A percentile compares a stretch with the other conserved stretches of the same genome.
These are phyloP conservation scores for Metallyticus violacea DNA, from an alignment of 2,888 invertebrate species.

Conservation along the genomic window DNA sequence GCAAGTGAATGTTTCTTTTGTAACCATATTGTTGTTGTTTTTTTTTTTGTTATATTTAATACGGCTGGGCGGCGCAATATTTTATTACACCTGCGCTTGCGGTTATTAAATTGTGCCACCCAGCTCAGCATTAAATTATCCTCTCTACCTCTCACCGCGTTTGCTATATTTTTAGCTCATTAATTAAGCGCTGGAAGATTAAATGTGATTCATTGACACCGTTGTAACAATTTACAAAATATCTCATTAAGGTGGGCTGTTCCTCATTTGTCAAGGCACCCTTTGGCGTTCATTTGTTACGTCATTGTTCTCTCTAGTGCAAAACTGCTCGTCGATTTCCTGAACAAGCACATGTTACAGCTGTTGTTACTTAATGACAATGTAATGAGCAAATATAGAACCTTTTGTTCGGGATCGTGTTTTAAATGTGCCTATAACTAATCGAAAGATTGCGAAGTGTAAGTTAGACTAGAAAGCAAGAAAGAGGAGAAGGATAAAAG, in stretches of 20 bases:
- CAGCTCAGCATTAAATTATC: not conserved
- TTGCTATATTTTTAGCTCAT: not conserved
- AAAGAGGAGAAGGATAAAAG: too few relatives aligned
- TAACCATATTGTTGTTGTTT: not conserved
- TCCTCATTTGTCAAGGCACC: not conserved
- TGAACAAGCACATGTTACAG: not conserved
- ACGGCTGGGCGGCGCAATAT: not conserved
- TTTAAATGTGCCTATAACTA: too few relatives aligned
- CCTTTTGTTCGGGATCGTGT: too few relatives aligned
- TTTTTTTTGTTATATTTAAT: not conserved
- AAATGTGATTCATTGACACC: constrained; percentile 10
- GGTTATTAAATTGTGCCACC: not conserved
- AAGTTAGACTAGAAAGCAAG: too few relatives aligned
- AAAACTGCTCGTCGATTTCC: too few relatives aligned
- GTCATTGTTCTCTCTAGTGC: not conserved
- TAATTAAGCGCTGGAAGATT: not conserved
- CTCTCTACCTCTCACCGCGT: not conserved
- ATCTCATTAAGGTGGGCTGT: not conserved
- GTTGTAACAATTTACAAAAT: not conserved
- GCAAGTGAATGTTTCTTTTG: not conserved
- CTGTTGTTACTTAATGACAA: not conserved
- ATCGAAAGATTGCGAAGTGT: too few relatives aligned
- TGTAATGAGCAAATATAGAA: not conserved
- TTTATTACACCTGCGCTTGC: not conserved
- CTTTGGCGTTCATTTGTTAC: not conserved